phyloP scores from a whole-genome alignment of 2,797 vertebrate genomes.

The Chelmon rostratus region DNA sequence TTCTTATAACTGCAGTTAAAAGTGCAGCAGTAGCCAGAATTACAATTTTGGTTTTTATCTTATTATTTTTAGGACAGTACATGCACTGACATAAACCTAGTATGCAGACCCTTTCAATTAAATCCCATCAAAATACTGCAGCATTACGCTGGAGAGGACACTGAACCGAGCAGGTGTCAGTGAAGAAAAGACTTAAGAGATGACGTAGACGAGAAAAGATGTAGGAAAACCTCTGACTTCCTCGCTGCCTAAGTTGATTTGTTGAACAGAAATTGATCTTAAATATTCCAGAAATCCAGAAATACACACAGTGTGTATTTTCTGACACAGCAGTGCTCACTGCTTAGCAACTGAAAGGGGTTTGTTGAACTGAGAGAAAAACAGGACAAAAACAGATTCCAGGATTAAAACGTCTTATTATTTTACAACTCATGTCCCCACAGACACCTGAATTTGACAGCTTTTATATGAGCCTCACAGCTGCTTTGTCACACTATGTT shows the following conservation, averaged over 20 bases:
- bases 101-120: too few species aligned
- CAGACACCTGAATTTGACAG: not conserved
- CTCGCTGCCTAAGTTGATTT: not conserved
- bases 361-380: not conserved
- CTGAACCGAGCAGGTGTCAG: too few species aligned
- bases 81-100: not conserved
- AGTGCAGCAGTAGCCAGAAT: not conserved
- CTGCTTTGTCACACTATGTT: not conserved
- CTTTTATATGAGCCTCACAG: not conserved
- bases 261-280: not conserved
- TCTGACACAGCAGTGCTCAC: not conserved
- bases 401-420: not conserved
- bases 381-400: not conserved
- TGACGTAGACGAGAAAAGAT: too few species aligned
- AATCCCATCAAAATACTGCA: not conserved
- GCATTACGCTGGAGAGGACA: too few species aligned
- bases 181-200: too few species aligned
- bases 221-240: too few species aligned
- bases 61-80: not conserved
- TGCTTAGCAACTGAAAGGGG: not conserved
- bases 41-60: not conserved
- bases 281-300: too few species aligned
- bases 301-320: not conserved
- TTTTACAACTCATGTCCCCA: not conserved
- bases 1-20: not conserved